phyloP scores from a whole-genome alignment of 2,113 vertebrate species.

The Cyanistes caeruleus region DNA sequence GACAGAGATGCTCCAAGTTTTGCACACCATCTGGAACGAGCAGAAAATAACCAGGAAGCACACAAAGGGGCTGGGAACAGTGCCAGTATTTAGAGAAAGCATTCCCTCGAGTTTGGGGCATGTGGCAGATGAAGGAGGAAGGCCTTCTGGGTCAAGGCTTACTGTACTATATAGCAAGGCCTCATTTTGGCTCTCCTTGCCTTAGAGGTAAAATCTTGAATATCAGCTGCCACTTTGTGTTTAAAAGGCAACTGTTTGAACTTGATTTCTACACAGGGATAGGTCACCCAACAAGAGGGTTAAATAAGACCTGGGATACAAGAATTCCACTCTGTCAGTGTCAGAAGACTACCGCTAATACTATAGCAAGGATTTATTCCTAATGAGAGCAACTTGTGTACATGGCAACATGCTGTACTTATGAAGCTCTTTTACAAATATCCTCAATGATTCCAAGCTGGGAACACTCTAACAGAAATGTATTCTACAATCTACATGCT shows the following conservation, averaged over 20 bases:
- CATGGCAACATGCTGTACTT: neutral
- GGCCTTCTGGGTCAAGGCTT: neutral
- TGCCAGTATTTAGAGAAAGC: neutral
- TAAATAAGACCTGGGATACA: neutral
- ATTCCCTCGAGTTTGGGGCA: neutral
- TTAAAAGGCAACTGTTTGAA: neutral
- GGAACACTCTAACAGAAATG: conserved; percentile 15
- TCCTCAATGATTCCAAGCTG: neutral
- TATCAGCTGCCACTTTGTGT: neutral
- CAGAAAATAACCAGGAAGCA: neutral
- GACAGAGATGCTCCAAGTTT: neutral
- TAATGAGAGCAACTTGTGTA: neutral
- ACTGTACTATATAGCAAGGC: neutral
- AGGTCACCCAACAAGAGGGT: neutral
- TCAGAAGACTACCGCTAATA: neutral
- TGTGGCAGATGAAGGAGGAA: neutral
- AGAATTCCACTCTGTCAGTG: neutral
- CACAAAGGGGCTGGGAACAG: neutral
- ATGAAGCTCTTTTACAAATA: neutral
- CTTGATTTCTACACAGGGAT: neutral
- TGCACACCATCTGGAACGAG: neutral
- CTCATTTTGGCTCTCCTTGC: neutral
- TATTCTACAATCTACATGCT: conserved; percentile 34
- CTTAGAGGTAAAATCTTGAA: neutral
- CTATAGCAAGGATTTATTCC: neutral